phyloP scores from a whole-genome alignment of 2,113 vertebrate genomes.

The Osmerus eperlanus region DNA sequence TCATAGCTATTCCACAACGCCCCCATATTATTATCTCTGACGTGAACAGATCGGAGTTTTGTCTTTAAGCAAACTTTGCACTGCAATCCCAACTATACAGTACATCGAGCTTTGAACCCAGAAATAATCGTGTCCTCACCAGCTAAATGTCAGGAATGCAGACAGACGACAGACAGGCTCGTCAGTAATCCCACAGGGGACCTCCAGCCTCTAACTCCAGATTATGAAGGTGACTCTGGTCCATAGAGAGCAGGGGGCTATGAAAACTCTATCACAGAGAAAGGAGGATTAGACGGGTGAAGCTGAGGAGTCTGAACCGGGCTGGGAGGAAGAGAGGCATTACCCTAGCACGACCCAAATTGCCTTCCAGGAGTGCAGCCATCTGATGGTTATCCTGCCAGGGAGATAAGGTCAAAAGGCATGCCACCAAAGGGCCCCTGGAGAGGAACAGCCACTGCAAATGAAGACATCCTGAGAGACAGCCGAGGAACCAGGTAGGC shows the following conservation, averaged over 20 bases:
- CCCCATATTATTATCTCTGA: constrained; percentile 35
- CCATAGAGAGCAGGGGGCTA: constrained; percentile 38
- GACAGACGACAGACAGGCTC: constrained; percentile 56
- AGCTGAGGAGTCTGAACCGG: constrained; percentile 43
- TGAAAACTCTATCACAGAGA: constrained; percentile 52
- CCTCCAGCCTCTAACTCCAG: constrained; percentile 40
- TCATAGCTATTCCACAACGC: constrained; percentile 13
- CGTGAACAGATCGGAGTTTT: constrained; percentile 23
- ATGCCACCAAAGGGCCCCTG: not conserved
- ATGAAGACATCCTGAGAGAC: constrained; percentile 36
- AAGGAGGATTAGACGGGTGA: constrained; percentile 50
- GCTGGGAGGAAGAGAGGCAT: not conserved
- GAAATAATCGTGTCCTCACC: not conserved
- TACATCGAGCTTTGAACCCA: not conserved
- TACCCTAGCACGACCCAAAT: not conserved
- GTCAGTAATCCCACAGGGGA: constrained; percentile 48
- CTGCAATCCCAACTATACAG: constrained; percentile 9
- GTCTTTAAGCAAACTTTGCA: constrained; percentile 7
- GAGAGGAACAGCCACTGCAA: constrained; percentile 34
- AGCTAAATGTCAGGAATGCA: constrained; percentile 26
- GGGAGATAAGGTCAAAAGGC: constrained; percentile 44
- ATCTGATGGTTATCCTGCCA: constrained; percentile 6
- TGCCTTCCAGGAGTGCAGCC: not conserved
- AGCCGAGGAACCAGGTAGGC: constrained; percentile 62
- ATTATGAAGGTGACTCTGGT: constrained; percentile 57